Conservation (phyloP, 2,888 invertebrate genomes). For the Idaea straminata region DNA sequence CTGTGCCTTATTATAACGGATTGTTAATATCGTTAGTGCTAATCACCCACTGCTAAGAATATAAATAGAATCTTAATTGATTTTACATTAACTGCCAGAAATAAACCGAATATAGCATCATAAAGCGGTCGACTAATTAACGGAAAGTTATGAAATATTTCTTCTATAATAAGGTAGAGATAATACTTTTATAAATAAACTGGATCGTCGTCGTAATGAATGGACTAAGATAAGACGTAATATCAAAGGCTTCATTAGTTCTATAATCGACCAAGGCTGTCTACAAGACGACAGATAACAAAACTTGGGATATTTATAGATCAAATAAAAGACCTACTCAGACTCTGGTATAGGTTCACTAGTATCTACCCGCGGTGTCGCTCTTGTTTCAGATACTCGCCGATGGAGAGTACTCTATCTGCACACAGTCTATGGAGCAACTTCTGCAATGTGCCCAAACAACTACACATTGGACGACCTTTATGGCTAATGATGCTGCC, state of each 20-base stretch:
- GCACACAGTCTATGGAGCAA: too few species aligned
- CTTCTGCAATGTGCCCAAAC: too few species aligned
- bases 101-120: not conserved
- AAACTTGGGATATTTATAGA: conserved; percentile 4
- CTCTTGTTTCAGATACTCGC: too few species aligned
- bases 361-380: not conserved
- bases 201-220: not conserved
- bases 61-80: not conserved
- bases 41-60: not conserved
- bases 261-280: not conserved
- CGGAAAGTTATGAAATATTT: not conserved
- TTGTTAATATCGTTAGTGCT: not conserved
- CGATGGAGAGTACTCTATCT: too few species aligned
- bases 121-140: not conserved
- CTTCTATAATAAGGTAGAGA: not conserved
- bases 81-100: not conserved
- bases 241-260: not conserved
- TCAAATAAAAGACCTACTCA: not conserved
- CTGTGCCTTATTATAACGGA: not conserved
- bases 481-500: too few species aligned
- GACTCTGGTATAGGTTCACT: not conserved
- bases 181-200: conserved; percentile 1
- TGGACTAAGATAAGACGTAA: conserved; percentile 3
- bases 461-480: too few species aligned
- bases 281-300: conserved; percentile 3